Conservation (phyloP, 1,140 invertebrate genomes). For the Plectus sambesii region DNA sequence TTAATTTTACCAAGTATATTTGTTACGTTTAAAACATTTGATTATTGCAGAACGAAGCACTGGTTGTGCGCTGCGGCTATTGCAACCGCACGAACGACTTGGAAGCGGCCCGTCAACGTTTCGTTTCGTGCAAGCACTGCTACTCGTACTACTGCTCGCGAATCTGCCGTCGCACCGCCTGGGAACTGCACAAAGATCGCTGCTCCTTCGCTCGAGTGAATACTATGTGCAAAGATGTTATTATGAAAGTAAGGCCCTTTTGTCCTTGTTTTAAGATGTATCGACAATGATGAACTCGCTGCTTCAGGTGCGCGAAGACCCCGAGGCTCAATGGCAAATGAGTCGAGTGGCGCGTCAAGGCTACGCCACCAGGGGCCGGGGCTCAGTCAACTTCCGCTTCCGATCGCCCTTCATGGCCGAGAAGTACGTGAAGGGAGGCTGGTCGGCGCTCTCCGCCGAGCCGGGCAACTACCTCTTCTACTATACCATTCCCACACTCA, state of each 20-base stretch:
- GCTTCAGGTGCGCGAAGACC: conserved; percentile 58
- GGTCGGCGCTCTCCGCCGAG: conserved; percentile 35
- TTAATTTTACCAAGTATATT: too few relatives aligned
- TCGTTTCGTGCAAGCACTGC: conserved; percentile 83
- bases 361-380: conserved; percentile 67
- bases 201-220: conserved; percentile 71
- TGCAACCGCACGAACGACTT: conserved; percentile 46
- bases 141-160: conserved; percentile 62
- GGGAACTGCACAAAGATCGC: conserved; percentile 72
- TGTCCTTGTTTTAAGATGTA: conserved; percentile 12
- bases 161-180: conserved; percentile 72
- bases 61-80: conserved; percentile 45
- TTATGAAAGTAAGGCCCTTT: conserved; percentile 56
- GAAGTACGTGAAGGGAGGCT: conserved; percentile 19
- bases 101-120: conserved; percentile 51
- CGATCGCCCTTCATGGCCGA: conserved; percentile 35
- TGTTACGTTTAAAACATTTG: conserved; percentile 4
- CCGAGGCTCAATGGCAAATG: conserved; percentile 62
- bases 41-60: conserved; percentile 26
- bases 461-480: conserved; percentile 38
- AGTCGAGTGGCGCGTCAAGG: conserved; percentile 67
- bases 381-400: conserved; percentile 70
- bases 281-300: background rate
- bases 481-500: conserved; percentile 34
- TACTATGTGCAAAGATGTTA: conserved; percentile 70